Percentiles rank a stretch among this genome's conserved stretches.
phyloP scores from a whole-genome alignment of 2,888 invertebrate species.

The Acrocyrtus sp. region DNA sequence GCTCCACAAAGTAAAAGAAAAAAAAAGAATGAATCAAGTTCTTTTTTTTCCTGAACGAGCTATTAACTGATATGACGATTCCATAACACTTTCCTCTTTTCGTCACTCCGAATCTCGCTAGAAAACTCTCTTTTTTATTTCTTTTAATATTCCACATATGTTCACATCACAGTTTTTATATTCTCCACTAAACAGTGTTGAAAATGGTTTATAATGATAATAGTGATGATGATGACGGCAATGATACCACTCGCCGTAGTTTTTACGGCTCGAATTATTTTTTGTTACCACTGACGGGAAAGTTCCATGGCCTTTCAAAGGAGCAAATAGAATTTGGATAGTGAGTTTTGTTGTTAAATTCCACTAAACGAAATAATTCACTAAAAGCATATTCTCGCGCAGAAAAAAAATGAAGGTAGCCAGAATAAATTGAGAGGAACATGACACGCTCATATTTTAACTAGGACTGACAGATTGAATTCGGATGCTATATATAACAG shows the following conservation, averaged over 20 bases:
- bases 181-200: constrained; percentile 36
- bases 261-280: background rate
- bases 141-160: background rate
- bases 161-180: constrained; percentile 26
- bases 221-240: constrained; percentile 39
- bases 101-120: too few relatives aligned
- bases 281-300: background rate
- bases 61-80: constrained; percentile 24
- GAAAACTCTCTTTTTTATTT: too few relatives aligned
- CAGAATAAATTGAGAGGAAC: background rate
- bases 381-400: constrained; percentile 46
- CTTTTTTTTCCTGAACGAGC: background rate
- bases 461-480: background rate
- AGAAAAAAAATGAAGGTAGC: constrained; percentile 3
- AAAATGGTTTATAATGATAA: constrained; percentile 38
- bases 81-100: constrained; percentile 18
- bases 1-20: constrained; percentile 31
- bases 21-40: background rate
- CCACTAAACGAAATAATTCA: constrained; percentile 40
- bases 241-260: background rate
- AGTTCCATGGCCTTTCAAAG: too few relatives aligned
- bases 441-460: background rate
- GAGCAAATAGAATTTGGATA: too few relatives aligned
- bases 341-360: constrained; percentile 28
- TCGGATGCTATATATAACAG: background rate